Evolutionary conservation across 2,888 invertebrate species (phyloP).

Genomic region (Acrobasis suavella): DNA sequence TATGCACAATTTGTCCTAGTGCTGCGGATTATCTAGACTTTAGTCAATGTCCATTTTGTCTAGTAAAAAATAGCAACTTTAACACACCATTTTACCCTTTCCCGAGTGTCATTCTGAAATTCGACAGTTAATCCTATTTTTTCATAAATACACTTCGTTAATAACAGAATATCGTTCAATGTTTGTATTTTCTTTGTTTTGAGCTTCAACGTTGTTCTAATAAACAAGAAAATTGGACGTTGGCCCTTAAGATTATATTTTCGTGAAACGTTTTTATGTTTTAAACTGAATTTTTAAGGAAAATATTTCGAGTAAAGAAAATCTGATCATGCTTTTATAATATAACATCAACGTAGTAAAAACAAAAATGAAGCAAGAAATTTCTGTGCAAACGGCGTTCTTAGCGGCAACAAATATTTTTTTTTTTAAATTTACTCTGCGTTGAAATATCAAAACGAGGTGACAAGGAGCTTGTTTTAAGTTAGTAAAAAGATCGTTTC

Average conservation of each 20-base stretch:
- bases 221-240: constrained; percentile 18
- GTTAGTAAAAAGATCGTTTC: constrained; percentile 20
- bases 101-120: too few relatives aligned
- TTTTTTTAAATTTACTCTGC: neutral
- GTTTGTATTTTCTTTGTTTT: neutral
- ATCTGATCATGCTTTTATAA: constrained; percentile 6
- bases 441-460: constrained; percentile 2
- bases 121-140: too few relatives aligned
- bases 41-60: too few relatives aligned
- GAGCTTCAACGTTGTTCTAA: neutral
- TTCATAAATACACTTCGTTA: too few relatives aligned
- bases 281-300: neutral
- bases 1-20: too few relatives aligned
- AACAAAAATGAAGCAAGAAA: neutral
- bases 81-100: too few relatives aligned
- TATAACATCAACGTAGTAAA: neutral
- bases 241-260: constrained; percentile 15
- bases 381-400: neutral
- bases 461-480: constrained; percentile 21
- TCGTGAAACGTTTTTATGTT: constrained; percentile 6
- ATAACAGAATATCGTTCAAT: neutral
- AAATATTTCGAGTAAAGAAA: neutral
- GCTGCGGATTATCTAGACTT: too few relatives aligned
- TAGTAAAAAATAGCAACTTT: too few relatives aligned
- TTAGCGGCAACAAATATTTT: neutral